A percentile compares a stretch with the other conserved stretches of the same genome.
These are phyloP conservation scores for Sphaerophoria taeniata DNA, from an alignment of 2,888 invertebrate species.

Conservation along the genomic window DNA sequence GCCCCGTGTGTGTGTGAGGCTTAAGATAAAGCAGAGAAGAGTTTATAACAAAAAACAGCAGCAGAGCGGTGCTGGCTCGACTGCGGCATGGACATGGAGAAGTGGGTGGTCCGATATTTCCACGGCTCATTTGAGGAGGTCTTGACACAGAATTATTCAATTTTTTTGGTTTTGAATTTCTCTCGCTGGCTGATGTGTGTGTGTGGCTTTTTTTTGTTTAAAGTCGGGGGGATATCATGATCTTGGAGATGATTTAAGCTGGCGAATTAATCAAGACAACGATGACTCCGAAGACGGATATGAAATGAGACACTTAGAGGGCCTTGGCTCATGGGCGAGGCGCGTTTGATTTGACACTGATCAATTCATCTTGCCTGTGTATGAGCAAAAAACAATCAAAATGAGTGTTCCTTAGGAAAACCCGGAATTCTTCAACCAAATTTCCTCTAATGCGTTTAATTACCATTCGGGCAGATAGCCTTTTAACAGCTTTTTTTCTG, in stretches of 20 bases:
- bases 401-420: slow-evolving; percentile 37
- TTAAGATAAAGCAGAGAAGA: slow-evolving; percentile 47
- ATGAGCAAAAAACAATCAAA: slow-evolving; percentile 47
- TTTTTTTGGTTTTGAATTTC: slow-evolving; percentile 70
- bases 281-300: slow-evolving; percentile 51
- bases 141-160: slow-evolving; percentile 74
- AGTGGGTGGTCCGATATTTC: slow-evolving; percentile 75
- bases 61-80: slow-evolving; percentile 41
- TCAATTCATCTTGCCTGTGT: slow-evolving; percentile 55
- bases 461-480: slow-evolving; percentile 55
- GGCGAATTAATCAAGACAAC: slow-evolving; percentile 69
- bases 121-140: slow-evolving; percentile 74
- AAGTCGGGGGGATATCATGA: slow-evolving; percentile 61
- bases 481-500: slow-evolving; percentile 19
- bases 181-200: not conserved
- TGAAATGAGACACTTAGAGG: slow-evolving; percentile 55
- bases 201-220: slow-evolving; percentile 13
- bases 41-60: slow-evolving; percentile 44
- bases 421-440: slow-evolving; percentile 26
- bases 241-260: slow-evolving; percentile 69
- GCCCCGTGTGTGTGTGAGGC: slow-evolving; percentile 66
- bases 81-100: slow-evolving; percentile 55
- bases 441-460: slow-evolving; percentile 65
- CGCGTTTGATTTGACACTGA: slow-evolving; percentile 47
- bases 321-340: slow-evolving; percentile 7